Base-by-base conservation (phyloP, 2,888 invertebrate genomes). In the Auanema sp. region DNA sequence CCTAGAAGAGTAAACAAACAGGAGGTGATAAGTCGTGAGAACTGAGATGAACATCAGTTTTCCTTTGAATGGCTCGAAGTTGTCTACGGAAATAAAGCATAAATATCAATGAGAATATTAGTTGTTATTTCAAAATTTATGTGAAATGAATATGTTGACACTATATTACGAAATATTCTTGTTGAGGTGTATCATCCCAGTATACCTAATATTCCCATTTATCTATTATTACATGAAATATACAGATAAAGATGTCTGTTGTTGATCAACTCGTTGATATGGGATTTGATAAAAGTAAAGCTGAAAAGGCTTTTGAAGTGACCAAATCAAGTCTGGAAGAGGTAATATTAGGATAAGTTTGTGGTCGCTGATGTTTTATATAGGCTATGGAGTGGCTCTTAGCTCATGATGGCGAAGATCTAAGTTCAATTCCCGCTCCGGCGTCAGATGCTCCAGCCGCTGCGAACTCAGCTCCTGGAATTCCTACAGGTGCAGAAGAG, bases 221-320 rank as follows among this genome's bases (percentile, higher is more conserved):
- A 47, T 47, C 11, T 11, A 21, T 16, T 47, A 11, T 47, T 33
- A 33, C 33, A 33, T 33, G 8, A 33, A 33, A 33, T 33, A 33
- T 33, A 33, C 33, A 33, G 10, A 18, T 60, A 40, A 12, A 49
- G 52, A 62, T 56, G 72, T 65, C 72, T 11, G 47, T 70, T 11
- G 63, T 60, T 16, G 65, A 72, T 44, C 70, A 70, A 58, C 61
- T 72, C 5, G 60, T 72, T 5, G 70, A 70, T 18, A 72, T 72
- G 72, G 72, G 72, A 41, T 72, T 72, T 54, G 60, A 64, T 11
- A 18, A 40, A 11, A 65, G 56, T 18, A 63, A 60, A n/a, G 70
- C 72, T 2, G 65, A 66, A 33, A 44, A 58, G 1, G 72, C 72
- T 2, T 60, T 60, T 16, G 53, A 53, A 21, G 14, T 54, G 23